Evolutionary conservation across 2,113 vertebrate species (phyloP).

Genomic region (Anoplopoma fimbria): DNA sequence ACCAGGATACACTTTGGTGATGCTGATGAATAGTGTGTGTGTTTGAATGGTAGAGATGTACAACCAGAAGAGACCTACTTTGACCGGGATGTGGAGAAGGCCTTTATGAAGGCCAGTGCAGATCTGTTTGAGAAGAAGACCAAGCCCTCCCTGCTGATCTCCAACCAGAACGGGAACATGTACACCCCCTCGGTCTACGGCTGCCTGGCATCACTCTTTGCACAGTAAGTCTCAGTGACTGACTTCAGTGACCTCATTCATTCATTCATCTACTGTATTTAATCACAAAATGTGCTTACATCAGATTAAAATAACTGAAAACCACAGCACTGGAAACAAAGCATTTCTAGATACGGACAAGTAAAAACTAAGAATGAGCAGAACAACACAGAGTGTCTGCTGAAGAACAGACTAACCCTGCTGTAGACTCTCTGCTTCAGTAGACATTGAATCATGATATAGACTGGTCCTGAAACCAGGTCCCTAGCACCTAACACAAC

Average conservation of each 20-base stretch:
- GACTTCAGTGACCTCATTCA: not conserved
- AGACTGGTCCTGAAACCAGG: too few species aligned
- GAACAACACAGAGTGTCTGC: not conserved
- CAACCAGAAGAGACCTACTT: constrained; percentile 96
- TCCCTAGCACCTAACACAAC: too few species aligned
- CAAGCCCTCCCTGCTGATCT: constrained; percentile 92
- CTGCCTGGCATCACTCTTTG: constrained; percentile 93
- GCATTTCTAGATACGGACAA: not conserved
- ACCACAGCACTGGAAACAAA: not conserved
- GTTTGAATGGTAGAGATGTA: constrained; percentile 84
- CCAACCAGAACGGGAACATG: constrained; percentile 98
- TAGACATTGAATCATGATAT: too few species aligned
- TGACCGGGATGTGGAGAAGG: constrained; percentile 97
- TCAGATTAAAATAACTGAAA: not conserved
- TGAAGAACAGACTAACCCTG: not conserved
- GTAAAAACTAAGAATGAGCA: not conserved
- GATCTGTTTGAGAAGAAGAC: constrained; percentile 95
- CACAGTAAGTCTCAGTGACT: constrained; percentile 86
- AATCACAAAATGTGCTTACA: not conserved
- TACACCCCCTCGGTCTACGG: constrained; percentile 98
- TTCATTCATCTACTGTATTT: not conserved
- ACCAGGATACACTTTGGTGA: not conserved
- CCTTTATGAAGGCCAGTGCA: constrained; percentile 95
- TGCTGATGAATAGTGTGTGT: not conserved
- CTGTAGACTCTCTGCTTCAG: too few species aligned